Base-by-base conservation (phyloP, 37 sponge, comb jelly and placozoan species). In the Corticium candelabrum region DNA sequence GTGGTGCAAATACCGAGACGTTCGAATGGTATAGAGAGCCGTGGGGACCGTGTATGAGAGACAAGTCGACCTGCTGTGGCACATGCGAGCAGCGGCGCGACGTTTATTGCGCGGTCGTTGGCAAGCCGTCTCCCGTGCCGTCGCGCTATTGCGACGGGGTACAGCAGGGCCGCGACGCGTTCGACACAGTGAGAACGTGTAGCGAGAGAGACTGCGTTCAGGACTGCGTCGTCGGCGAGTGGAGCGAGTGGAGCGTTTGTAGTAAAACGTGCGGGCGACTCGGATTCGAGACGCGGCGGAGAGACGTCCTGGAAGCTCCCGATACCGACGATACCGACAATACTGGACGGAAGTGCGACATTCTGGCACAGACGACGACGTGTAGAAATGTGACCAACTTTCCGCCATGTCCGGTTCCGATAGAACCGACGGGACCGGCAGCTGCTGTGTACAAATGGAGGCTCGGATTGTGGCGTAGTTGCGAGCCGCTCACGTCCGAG, bases 191-290 rank as follows among this genome's bases (percentile, higher is more conserved):
- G 15, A 21, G 11, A 11, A 50, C 11, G 15, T 50, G 62, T 21
- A 21, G 21, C 62, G 62, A 37, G 39, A 68, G 34, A 35, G 36
- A 1, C 4, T 85, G 85, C 37, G 36, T 15, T 33, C 81, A 76
- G 35, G 68, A 80, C 76, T 85, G 85, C 34, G 76, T 56, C 11
- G 85, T 80, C 31, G 29, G 75, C 21, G 30, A 75, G 32, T 85
- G 85, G 85, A 56, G 68, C 41, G 38, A 38, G 3, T 85, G 85
- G 85, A 76, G 30, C 0, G 29, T 0, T 0, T 85, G 85, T 80
- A 38, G 74, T 40, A 21, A 11, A 21, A 50, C 62, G 62, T 79
- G 80, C 70, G 38, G 36, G 33, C 1, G 37, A 0, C 38, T 39
- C 1, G 72, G 0, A 11, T 76, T 62, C 69, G 38, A 43, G 3